These are phyloP conservation scores for Perca fluviatilis DNA, from an alignment of 2,113 vertebrate species.

Conservation along the genomic window DNA sequence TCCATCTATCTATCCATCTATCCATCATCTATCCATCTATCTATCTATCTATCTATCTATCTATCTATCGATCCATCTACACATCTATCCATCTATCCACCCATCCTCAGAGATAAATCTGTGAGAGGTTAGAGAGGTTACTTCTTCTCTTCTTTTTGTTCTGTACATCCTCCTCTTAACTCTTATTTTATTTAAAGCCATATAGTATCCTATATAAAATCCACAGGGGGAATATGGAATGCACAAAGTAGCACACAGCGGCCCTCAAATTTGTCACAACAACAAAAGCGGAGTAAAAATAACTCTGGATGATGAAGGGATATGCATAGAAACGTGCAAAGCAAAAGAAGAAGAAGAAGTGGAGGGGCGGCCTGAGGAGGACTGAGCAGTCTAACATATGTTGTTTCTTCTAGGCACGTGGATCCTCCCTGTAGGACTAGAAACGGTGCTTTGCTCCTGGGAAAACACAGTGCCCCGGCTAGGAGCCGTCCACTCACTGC, in stretches of 20 bases:
- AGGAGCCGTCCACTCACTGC: slow-evolving; percentile 9
- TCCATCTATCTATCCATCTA: slow-evolving; percentile 33
- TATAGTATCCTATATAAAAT: background rate
- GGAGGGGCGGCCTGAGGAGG: background rate
- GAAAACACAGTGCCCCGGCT: background rate
- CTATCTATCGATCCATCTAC: too few species aligned
- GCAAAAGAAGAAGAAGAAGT: slow-evolving; percentile 5
- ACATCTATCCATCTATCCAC: background rate
- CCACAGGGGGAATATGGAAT: slow-evolving; percentile 7
- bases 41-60: background rate
- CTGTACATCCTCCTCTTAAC: background rate
- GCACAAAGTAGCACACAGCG: background rate
- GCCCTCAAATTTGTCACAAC: slow-evolving; percentile 29
- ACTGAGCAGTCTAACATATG: background rate
- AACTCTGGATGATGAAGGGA: slow-evolving; percentile 16
- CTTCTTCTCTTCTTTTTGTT: background rate
- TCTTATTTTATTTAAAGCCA: slow-evolving; percentile 24
- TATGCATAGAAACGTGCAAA: slow-evolving; percentile 21
- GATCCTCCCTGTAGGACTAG: background rate
- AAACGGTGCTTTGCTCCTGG: background rate
- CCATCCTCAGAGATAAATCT: background rate
- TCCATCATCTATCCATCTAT: slow-evolving; percentile 2
- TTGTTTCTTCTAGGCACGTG: background rate
- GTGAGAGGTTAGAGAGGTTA: too few species aligned
- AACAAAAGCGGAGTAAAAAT: slow-evolving; percentile 32